These are phyloP conservation scores for Hippasteria phrygiana DNA, from an alignment of 53 echinoderm and acorn worm species.

Conservation along the genomic window DNA sequence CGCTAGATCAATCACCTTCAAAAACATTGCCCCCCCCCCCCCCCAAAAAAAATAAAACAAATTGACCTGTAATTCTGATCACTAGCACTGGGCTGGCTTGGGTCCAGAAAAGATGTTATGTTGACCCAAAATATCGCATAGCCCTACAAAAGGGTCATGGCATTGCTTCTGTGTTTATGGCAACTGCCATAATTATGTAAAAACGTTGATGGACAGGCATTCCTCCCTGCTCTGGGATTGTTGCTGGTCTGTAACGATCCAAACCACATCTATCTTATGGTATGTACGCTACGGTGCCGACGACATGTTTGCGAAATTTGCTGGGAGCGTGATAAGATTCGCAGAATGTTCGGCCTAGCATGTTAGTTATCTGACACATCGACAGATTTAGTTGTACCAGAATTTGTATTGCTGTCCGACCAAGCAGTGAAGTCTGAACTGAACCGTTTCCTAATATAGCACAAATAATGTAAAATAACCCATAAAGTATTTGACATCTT, in stretches of 20 bases:
- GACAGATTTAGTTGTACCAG: background rate
- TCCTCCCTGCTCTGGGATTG: background rate
- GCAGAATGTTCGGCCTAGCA: background rate
- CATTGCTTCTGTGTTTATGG: constrained; percentile 41
- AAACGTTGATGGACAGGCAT: constrained; percentile 64
- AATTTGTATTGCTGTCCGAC: background rate
- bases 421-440: background rate
- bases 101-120: constrained; percentile 42
- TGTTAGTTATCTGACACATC: background rate
- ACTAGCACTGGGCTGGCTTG: background rate
- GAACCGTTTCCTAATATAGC: background rate
- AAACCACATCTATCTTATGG: background rate
- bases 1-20: constrained; percentile 45
- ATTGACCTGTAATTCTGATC: background rate
- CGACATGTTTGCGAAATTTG: background rate
- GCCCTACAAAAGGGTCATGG: constrained; percentile 28
- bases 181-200: constrained; percentile 69
- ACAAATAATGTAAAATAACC: too few species aligned
- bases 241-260: background rate
- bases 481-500: too few species aligned
- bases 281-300: background rate
- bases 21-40: constrained; percentile 1
- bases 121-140: constrained; percentile 57
- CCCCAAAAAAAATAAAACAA: background rate
- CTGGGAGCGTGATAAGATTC: background rate